Evolutionary conservation across 2,888 invertebrate genomes (phyloP), one percentile per base, ranked within the genome.

Genomic region (Hirtodrosophila alboralis): DNA sequence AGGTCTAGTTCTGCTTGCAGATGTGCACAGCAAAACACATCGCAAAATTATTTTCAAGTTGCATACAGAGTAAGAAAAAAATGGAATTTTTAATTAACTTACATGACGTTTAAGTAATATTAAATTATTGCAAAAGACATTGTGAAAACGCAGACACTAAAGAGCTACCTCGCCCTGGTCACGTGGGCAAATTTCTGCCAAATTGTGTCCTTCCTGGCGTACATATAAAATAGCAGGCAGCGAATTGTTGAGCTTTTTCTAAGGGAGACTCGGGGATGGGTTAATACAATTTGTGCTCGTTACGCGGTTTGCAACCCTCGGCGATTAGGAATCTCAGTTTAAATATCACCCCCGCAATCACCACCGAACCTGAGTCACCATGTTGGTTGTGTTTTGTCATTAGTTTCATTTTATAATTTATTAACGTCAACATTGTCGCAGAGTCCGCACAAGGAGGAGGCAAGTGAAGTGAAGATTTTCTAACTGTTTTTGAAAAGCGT

Each of bases 401-500:
- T 88, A 88, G 88, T 86, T 86, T 85, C 86, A 78, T 87, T 88
- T 88, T 88, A 88, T 88, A 89, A 88, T 88, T 88, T 88, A 88
- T 88, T 87, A 88, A 76, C 84, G 86, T 89, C 88, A 89, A 89
- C 89, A 88, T 76, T 80, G 75, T 78, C 71, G 62, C 76, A 70
- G 59, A 67, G 62, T 66, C 57, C 52, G 43, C 36, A 31, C 52
- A 62, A 51, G 48, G 40, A 51, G 48, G 40, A 65, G 62, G 59
- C 60, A 63, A 64, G 65, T 47, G 57, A 72, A 60, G 51, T 57
- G 34, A 60, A 43, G 61, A 65, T 44, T 66, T 52, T 58, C 58
- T 43, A 73, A 77, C 83, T 88, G 88, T 84, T 88, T 88, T 84
- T 88, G 89, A 88, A 71, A 86, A 85, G 87, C 88, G 84, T 88